Evolutionary conservation across 2,113 vertebrate species (phyloP).

Genomic region (Protobothrops mucrosquamatus): DNA sequence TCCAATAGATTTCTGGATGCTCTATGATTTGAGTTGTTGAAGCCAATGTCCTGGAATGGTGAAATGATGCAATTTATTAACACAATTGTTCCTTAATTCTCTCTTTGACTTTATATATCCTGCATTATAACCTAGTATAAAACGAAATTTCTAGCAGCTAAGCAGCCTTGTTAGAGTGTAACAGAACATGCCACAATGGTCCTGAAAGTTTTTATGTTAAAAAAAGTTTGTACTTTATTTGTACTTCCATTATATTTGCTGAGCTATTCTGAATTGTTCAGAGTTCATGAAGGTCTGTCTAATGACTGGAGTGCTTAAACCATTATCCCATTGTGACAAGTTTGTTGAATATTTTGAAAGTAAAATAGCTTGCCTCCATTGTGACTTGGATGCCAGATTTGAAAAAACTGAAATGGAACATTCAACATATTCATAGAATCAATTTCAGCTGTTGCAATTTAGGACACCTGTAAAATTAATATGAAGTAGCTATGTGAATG

Average conservation of each 20-base stretch:
- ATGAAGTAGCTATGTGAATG: background rate
- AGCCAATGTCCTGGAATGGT: background rate
- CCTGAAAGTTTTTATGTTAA: background rate
- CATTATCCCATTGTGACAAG: background rate
- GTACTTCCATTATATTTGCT: background rate
- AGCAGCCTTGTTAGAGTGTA: background rate
- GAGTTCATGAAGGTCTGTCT: background rate
- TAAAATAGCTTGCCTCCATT: background rate
- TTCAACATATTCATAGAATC: background rate
- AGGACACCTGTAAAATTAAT: background rate
- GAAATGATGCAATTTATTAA: background rate
- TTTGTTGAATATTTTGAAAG: background rate
- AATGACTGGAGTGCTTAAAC: background rate
- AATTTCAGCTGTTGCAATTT: background rate
- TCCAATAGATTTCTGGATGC: background rate
- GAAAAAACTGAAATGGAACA: background rate
- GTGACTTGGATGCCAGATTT: background rate
- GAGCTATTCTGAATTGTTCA: background rate
- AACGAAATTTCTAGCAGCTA: background rate
- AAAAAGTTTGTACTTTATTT: background rate
- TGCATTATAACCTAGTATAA: background rate
- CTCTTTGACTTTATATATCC: background rate
- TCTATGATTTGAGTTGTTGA: background rate
- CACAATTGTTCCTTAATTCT: background rate
- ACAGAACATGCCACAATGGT: background rate